Evolutionary conservation across 2,113 vertebrate species (phyloP).

Genomic region (Sisor rabdophorus): DNA sequence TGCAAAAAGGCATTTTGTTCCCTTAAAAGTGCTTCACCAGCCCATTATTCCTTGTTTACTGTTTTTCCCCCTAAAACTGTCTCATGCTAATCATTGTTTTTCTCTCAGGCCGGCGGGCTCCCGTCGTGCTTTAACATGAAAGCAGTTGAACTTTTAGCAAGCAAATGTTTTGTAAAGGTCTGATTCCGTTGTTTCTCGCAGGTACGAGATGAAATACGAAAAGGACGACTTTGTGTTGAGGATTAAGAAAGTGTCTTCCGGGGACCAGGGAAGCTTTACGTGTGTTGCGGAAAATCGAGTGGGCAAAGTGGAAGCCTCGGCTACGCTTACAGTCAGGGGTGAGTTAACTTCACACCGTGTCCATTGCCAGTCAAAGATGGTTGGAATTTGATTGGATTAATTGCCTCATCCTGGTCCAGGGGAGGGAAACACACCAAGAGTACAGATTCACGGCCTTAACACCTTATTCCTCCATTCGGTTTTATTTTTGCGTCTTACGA

Average conservation of each 20-base stretch:
- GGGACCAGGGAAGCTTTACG: constrained; percentile 86
- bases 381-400: background rate
- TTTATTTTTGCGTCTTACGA: background rate
- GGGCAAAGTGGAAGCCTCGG: constrained; percentile 89
- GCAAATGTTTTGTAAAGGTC: constrained; percentile 2
- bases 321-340: constrained; percentile 94
- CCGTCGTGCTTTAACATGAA: constrained; percentile 9
- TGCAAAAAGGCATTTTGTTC: constrained; percentile 55
- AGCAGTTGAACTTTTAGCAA: constrained; percentile 9
- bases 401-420: background rate
- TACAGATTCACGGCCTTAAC: background rate
- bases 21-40: constrained; percentile 50
- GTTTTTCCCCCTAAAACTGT: constrained; percentile 25
- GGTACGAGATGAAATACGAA: constrained; percentile 95
- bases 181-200: constrained; percentile 56
- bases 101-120: background rate
- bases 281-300: constrained; percentile 95
- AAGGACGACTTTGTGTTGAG: constrained; percentile 92
- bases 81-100: constrained; percentile 30
- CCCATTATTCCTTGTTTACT: constrained; percentile 46
- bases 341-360: constrained; percentile 41
- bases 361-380: background rate
- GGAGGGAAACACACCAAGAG: background rate
- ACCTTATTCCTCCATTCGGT: background rate
- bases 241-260: constrained; percentile 83